phyloP scores from a whole-genome alignment of 1,140 invertebrate genomes.

The Pissodes strobi region DNA sequence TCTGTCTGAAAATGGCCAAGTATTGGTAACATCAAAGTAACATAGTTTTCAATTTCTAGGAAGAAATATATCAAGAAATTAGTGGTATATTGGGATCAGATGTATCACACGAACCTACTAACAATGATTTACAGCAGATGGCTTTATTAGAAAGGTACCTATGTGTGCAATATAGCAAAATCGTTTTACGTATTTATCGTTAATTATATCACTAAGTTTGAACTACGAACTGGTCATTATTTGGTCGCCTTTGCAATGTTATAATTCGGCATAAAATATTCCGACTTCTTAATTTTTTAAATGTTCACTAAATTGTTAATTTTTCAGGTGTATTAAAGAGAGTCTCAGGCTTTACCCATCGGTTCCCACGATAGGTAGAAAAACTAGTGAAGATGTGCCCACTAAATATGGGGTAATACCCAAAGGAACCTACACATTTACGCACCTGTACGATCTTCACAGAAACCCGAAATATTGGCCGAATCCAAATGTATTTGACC shows the following conservation, averaged over 20 bases:
- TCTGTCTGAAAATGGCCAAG: no score
- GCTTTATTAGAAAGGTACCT: constrained; percentile 67
- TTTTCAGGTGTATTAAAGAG: constrained; percentile 64
- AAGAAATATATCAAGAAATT: constrained; percentile 59
- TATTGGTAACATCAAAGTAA: no score
- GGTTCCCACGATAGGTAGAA: constrained; percentile 67
- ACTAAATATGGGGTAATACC: constrained; percentile 45
- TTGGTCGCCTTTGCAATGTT: no score
- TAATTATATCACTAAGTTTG: no score
- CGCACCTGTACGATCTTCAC: constrained; percentile 40
- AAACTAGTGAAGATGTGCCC: constrained; percentile 58
- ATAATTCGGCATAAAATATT: no score
- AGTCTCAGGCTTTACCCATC: constrained; percentile 67
- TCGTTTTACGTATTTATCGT: no score
- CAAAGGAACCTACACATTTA: constrained; percentile 18
- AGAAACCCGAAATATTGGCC: constrained; percentile 58
- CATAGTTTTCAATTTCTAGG: no score
- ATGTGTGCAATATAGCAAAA: no score
- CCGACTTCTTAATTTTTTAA: no score
- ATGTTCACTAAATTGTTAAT: no score
- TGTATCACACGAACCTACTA: constrained; percentile 55
- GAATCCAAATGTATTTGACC: constrained; percentile 69
- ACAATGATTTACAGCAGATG: constrained; percentile 65
- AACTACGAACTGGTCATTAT: no score
- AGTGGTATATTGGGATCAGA: constrained; percentile 63